Percentiles rank a stretch among this genome's conserved stretches.
phyloP scores from a whole-genome alignment of 2,888 invertebrate species.

The Bugulina stolonifera region DNA sequence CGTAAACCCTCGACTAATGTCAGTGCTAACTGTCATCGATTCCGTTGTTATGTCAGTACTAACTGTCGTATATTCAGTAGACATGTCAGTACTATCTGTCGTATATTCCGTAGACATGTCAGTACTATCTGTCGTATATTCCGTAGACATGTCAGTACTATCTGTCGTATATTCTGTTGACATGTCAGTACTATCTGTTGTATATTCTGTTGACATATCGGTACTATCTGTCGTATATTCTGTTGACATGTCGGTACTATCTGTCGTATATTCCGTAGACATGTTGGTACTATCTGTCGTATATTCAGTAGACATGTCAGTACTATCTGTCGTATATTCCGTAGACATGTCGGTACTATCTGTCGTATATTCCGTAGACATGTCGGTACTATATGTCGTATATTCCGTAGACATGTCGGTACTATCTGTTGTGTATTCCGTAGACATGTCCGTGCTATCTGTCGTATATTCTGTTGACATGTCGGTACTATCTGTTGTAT shows the following conservation, averaged over 20 bases:
- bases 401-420: neutral
- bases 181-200: neutral
- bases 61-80: neutral
- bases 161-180: neutral
- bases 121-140: neutral
- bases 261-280: neutral
- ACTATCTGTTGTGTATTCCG: neutral
- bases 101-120: neutral
- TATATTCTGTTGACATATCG: neutral
- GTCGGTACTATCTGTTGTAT: neutral
- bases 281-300: neutral
- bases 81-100: neutral
- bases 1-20: too few species aligned
- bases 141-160: neutral
- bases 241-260: neutral
- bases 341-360: neutral
- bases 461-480: neutral
- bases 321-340: neutral
- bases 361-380: neutral
- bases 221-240: neutral
- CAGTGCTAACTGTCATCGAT: too few species aligned
- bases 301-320: neutral
- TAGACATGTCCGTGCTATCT: neutral
- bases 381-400: neutral
- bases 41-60: neutral